Conservation (phyloP, 2,113 vertebrate genomes). For the Gnathonemus echidnorhynchus region DNA sequence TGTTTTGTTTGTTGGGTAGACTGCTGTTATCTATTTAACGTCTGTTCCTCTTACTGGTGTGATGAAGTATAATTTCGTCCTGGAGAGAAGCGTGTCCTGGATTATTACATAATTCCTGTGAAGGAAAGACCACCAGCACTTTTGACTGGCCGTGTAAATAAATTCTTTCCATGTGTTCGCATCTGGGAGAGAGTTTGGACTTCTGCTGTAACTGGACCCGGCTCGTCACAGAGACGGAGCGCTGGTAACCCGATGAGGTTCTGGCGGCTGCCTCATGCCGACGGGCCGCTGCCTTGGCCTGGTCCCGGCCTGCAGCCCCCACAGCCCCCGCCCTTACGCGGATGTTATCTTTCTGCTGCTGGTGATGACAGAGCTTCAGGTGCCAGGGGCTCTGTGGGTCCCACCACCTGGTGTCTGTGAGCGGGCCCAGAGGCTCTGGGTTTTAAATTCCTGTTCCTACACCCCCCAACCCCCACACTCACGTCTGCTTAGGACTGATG, state of each 20-base stretch:
- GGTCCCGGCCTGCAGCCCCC: slow-evolving; percentile 8
- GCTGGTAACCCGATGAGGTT: slow-evolving; percentile 10
- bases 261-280: slow-evolving; percentile 1
- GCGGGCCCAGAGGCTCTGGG: slow-evolving; percentile 13
- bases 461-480: slow-evolving; percentile 18
- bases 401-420: slow-evolving; percentile 37
- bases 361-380: slow-evolving; percentile 29
- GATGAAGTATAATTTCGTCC: slow-evolving; percentile 31
- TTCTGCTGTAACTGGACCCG: slow-evolving; percentile 35
- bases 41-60: neutral
- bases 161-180: slow-evolving; percentile 54
- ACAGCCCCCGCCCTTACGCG: neutral
- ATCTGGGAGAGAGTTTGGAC: slow-evolving; percentile 34
- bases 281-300: neutral
- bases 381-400: slow-evolving; percentile 33
- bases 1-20: neutral
- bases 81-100: slow-evolving; percentile 28
- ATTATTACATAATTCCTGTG: slow-evolving; percentile 45
- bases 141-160: slow-evolving; percentile 52
- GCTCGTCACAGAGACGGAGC: slow-evolving; percentile 7
- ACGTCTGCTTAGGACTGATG: slow-evolving; percentile 32
- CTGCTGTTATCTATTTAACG: neutral
- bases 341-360: neutral
- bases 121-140: slow-evolving; percentile 47
- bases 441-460: slow-evolving; percentile 43